A percentile compares a stretch with the other conserved stretches of the same genome.
phyloP scores from a whole-genome alignment of 2,113 vertebrate species.

The Neodon shergylaensis region DNA sequence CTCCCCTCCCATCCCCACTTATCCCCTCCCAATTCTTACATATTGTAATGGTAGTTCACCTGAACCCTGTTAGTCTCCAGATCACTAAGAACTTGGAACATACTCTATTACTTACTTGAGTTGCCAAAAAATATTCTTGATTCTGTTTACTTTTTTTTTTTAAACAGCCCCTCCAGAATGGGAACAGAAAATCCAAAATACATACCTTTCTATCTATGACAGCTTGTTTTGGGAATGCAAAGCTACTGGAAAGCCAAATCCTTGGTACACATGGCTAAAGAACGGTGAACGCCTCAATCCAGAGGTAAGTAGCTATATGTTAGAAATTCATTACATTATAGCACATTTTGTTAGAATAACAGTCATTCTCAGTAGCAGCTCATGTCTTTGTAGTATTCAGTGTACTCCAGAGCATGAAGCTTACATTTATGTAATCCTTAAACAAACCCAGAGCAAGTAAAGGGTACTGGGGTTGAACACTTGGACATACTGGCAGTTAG shows the following conservation, averaged over 20 bases:
- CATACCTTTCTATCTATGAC: slow-evolving; percentile 90
- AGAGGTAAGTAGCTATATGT: slow-evolving; percentile 83
- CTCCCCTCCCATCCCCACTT: too few species aligned
- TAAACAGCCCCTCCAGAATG: slow-evolving; percentile 88
- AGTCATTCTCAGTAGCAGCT: neutral
- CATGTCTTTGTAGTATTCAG: neutral
- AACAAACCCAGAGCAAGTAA: neutral
- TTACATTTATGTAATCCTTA: neutral
- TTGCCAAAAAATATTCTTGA: neutral
- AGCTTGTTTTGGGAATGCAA: slow-evolving; percentile 93
- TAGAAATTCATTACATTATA: neutral
- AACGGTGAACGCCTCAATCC: slow-evolving; percentile 87
- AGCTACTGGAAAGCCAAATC: slow-evolving; percentile 89
- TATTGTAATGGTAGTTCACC: neutral
- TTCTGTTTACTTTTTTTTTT: neutral
- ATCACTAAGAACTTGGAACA: neutral
- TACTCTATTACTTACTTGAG: neutral
- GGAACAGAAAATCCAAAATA: slow-evolving; percentile 90
- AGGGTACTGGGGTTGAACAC: neutral
- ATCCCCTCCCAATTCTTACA: neutral
- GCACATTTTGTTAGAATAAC: neutral
- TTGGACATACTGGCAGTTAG: neutral
- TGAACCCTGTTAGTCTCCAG: neutral
- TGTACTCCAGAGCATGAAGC: neutral
- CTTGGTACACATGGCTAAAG: slow-evolving; percentile 92